Evolutionary conservation across 2,888 invertebrate species (phyloP), one percentile per base, ranked within the genome.

Genomic region (Clusia tigrina): DNA sequence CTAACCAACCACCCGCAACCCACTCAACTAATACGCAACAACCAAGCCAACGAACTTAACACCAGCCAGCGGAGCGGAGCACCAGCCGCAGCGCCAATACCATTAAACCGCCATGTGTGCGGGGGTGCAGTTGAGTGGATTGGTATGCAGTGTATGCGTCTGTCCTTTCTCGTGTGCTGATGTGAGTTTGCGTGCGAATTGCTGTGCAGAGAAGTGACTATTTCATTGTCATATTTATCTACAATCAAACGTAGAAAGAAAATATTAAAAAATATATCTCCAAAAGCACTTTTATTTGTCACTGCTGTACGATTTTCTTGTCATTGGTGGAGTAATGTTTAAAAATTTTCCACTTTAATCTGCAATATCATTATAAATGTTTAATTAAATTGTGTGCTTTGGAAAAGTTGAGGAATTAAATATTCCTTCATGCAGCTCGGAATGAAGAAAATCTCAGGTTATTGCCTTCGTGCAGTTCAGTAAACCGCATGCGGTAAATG

Each of bases 211-310:
- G 65, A 42, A 2, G 32, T 71, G 71, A 72, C 71, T 71, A 73
- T 74, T 75, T 74, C 72, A 76, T 76, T 73, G 77, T 77, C 76
- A 74, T 76, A 74, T 76, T 76, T 76, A 77, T 73, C 74, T 73
- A 73, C 72, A 76, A 74, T 74, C 76, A 71, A 53, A 59, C 32
- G 54, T 48, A 48, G 6, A 48, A 48, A 48, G 2, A 48, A 48
- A 18, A 48, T 6, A 48, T 20, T 3, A 5, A 48, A 18, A 48
- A 48, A 2, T 15, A 42, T 12, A 32, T 6, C 32, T n/a, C n/a
- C n/a, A n/a, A n/a, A n/a, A n/a, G n/a, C n/a, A n/a, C n/a, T n/a
- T n/a, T n/a, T n/a, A n/a, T n/a, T n/a, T n/a, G n/a, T n/a, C n/a
- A n/a, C n/a, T n/a, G n/a, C n/a, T n/a, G n/a, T n/a, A n/a, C n/a